Conservation (phyloP, 2,113 vertebrate species). For the Puma concolor region DNA sequence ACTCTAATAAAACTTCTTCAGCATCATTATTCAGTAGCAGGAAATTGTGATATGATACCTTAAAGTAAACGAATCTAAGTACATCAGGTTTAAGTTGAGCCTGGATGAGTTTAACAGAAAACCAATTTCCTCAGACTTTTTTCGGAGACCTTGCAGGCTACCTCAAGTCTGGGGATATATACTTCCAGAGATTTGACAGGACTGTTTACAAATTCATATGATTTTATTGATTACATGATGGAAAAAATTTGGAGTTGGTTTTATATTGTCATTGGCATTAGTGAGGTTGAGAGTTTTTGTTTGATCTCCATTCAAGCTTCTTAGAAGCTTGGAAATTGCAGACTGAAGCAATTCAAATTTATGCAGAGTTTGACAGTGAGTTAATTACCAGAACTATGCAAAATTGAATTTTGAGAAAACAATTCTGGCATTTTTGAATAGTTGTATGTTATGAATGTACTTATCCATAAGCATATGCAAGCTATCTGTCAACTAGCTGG, state of each 20-base stretch:
- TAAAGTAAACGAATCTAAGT: background rate
- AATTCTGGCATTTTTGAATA: slow-evolving; percentile 70
- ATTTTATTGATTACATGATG: slow-evolving; percentile 68
- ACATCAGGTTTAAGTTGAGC: background rate
- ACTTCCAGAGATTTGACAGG: slow-evolving; percentile 45
- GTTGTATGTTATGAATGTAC: slow-evolving; percentile 55
- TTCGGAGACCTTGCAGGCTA: background rate
- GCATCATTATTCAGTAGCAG: slow-evolving; percentile 47
- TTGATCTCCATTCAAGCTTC: slow-evolving; percentile 72
- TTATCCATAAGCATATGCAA: slow-evolving; percentile 73
- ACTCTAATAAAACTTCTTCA: background rate
- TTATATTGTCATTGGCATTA: slow-evolving; percentile 63
- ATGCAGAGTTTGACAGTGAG: slow-evolving; percentile 76
- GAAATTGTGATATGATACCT: slow-evolving; percentile 11
- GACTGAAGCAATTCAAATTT: slow-evolving; percentile 75
- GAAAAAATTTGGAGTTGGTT: slow-evolving; percentile 43
- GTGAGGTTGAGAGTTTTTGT: slow-evolving; percentile 64
- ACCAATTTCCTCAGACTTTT: background rate
- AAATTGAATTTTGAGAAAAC: slow-evolving; percentile 76
- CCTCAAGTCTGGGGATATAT: slow-evolving; percentile 18
- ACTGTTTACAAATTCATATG: slow-evolving; percentile 64
- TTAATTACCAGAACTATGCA: slow-evolving; percentile 76
- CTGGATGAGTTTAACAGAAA: slow-evolving; percentile 46
- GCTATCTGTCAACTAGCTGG: slow-evolving; percentile 72
- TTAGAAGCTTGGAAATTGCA: slow-evolving; percentile 56